Conservation (phyloP, 2,888 invertebrate genomes). For the Microdon myrmicae region DNA sequence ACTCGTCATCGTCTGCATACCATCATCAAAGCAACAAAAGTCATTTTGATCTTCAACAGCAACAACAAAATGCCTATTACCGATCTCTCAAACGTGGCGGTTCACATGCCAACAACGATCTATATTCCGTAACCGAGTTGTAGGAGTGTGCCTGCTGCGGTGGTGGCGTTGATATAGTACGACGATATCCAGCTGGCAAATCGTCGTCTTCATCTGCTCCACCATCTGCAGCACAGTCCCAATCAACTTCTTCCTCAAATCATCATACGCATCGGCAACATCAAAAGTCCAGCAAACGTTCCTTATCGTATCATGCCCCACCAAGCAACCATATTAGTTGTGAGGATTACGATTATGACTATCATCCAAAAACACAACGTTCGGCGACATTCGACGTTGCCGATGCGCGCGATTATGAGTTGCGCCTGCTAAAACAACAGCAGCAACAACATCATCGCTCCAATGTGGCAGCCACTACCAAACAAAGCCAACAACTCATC, state of each 20-base stretch:
- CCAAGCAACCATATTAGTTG: conserved; percentile 53
- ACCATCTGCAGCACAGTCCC: conserved; percentile 56
- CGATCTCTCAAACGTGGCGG: conserved; percentile 69
- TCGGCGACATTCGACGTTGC: conserved; percentile 64
- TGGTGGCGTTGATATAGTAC: conserved; percentile 66
- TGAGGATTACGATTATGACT: conserved; percentile 65
- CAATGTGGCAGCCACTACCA: conserved; percentile 53
- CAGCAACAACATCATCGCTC: conserved; percentile 59
- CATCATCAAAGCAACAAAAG: conserved; percentile 55
- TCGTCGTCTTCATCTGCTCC: conserved; percentile 53
- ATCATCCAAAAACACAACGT: conserved; percentile 61
- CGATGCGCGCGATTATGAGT: conserved; percentile 63
- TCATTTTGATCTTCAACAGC: conserved; percentile 54
- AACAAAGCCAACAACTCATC: conserved; percentile 40
- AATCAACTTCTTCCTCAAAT: conserved; percentile 30
- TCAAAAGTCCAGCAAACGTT: conserved; percentile 52
- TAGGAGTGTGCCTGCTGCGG: conserved; percentile 70
- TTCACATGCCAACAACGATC: conserved; percentile 69
- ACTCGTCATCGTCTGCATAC: conserved; percentile 25
- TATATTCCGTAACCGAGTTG: conserved; percentile 81
- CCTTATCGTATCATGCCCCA: conserved; percentile 51
- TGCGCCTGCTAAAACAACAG: conserved; percentile 63
- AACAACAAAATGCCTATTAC: conserved; percentile 60
- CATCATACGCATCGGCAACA: conserved; percentile 48
- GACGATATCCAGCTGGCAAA: conserved; percentile 59